Evolutionary conservation across 2,113 vertebrate species (phyloP).

Genomic region (Phycodurus eques): DNA sequence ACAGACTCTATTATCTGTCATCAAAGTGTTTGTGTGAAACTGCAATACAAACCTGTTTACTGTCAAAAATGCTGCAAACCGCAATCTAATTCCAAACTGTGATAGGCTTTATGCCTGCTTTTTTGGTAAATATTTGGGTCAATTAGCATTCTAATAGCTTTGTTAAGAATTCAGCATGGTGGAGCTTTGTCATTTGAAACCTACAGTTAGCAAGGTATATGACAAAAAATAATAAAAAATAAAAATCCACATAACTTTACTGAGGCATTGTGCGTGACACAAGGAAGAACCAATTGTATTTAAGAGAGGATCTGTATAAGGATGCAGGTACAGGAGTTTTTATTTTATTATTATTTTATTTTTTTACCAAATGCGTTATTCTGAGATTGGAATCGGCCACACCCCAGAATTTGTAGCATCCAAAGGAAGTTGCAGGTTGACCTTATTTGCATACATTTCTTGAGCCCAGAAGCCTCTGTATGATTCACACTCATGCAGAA

Average conservation of each 20-base stretch:
- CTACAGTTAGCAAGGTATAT: background rate
- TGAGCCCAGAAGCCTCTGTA: slow-evolving; percentile 36
- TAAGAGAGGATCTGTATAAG: too few species aligned
- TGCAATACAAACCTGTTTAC: too few species aligned
- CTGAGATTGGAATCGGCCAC: too few species aligned
- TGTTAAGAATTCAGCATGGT: background rate
- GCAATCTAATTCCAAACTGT: background rate
- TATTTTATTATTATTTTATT: too few species aligned
- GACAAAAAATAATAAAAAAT: background rate
- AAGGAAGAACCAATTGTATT: too few species aligned
- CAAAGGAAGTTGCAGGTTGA: slow-evolving; percentile 58
- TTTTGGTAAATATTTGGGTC: background rate
- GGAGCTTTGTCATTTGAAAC: background rate
- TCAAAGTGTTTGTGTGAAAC: too few species aligned
- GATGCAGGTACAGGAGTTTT: too few species aligned
- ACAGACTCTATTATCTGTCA: too few species aligned
- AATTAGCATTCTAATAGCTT: background rate
- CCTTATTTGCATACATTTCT: slow-evolving; percentile 69
- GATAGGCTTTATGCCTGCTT: background rate
- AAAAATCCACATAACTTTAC: too few species aligned
- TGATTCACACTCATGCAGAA: slow-evolving; percentile 7
- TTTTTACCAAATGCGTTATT: too few species aligned
- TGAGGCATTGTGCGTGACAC: too few species aligned
- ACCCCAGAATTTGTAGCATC: slow-evolving; percentile 25
- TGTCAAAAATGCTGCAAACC: too few species aligned